A percentile compares a stretch with the other conserved stretches of the same genome.
Conservation (phyloP, 2,888 invertebrate species). For the Drosophila hamatofila region DNA sequence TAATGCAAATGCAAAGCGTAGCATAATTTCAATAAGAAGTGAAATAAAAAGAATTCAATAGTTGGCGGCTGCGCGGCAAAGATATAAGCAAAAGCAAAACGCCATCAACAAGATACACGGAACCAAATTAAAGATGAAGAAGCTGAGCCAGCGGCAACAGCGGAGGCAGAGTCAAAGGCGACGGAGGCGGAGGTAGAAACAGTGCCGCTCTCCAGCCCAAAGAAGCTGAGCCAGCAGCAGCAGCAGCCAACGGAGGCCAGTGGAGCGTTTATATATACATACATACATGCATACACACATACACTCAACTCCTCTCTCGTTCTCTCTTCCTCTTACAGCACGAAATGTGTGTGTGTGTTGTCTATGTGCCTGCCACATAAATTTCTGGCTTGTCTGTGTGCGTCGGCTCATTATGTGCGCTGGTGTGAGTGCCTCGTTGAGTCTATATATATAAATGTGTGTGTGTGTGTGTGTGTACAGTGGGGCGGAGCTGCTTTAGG, state of each 20-base stretch:
- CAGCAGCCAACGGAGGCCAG: constrained; percentile 41
- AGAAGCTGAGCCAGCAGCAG: constrained; percentile 59
- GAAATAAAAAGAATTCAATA: constrained; percentile 52
- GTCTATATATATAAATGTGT: constrained; percentile 28
- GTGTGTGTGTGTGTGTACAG: constrained; percentile 56
- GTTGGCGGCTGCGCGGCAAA: constrained; percentile 61
- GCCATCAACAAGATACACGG: constrained; percentile 81
- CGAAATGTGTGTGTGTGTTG: constrained; percentile 41
- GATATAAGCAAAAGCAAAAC: constrained; percentile 78
- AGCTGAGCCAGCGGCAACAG: constrained; percentile 56
- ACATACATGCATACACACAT: constrained; percentile 10
- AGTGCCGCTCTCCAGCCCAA: constrained; percentile 33
- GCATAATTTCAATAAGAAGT: constrained; percentile 70
- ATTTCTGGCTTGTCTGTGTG: constrained; percentile 58
- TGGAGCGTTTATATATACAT: constrained; percentile 34
- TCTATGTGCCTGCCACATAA: constrained; percentile 76
- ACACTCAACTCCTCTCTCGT: not conserved
- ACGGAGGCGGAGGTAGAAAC: constrained; percentile 22
- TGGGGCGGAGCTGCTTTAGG: constrained; percentile 84
- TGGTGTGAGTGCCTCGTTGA: constrained; percentile 38
- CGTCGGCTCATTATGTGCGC: constrained; percentile 65
- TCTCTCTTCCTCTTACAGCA: constrained; percentile 8
- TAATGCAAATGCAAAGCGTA: constrained; percentile 74
- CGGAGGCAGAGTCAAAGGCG: constrained; percentile 8
- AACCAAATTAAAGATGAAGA: constrained; percentile 81